Evolutionary conservation across 2,113 vertebrate species (phyloP).

Genomic region (Caretta caretta): DNA sequence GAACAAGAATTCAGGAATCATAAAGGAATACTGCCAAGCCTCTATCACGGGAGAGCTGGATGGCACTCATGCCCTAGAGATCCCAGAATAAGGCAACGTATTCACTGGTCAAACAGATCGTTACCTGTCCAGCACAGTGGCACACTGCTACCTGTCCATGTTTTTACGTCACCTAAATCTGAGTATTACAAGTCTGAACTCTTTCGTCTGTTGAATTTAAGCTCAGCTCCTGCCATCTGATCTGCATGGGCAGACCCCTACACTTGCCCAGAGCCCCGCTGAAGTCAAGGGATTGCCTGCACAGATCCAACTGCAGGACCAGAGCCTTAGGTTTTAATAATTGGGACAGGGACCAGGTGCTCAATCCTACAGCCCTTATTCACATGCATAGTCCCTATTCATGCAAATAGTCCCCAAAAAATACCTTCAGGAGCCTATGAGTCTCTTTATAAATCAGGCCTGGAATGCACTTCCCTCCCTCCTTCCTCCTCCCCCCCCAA

Average conservation of each 20-base stretch:
- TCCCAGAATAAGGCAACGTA: not conserved
- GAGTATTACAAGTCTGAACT: not conserved
- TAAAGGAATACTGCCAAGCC: constrained; percentile 67
- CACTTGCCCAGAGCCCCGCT: not conserved
- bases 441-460: not conserved
- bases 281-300: not conserved
- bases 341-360: not conserved
- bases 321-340: not conserved
- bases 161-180: not conserved
- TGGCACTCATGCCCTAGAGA: not conserved
- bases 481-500: no score
- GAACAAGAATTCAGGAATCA: constrained; percentile 65
- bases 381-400: not conserved
- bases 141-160: not conserved
- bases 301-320: not conserved
- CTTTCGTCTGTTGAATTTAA: not conserved
- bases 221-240: not conserved
- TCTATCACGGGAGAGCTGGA: not conserved
- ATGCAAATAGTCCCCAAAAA: not conserved
- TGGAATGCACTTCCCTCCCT: not conserved
- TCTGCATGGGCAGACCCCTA: not conserved
- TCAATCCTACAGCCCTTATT: not conserved
- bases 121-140: rapidly evolving
- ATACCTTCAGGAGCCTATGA: not conserved
- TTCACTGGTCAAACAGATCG: not conserved